Base-by-base conservation (phyloP, 2,888 invertebrate species). In the Tubulanus polymorphus region DNA sequence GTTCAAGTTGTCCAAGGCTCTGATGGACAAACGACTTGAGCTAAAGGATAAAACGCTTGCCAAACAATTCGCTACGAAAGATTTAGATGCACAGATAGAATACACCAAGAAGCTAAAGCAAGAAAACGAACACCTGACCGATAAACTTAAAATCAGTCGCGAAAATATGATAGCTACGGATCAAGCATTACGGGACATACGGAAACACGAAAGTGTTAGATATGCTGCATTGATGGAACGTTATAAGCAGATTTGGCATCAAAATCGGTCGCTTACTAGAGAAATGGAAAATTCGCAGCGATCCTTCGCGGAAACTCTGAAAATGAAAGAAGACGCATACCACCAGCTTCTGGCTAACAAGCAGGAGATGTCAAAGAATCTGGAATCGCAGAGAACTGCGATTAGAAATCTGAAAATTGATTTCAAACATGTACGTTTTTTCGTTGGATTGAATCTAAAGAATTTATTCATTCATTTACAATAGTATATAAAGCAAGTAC, bases 11-110 rank as follows among this genome's bases (percentile, higher is more conserved):
- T 52, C 55, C 1, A 55, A 58, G 47, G 49, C 58, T 8, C 55
- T 58, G 25, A 37, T 53, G 50, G 56, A 58, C 30, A 58, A 55
- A 28, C 32, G 58, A 15, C 46, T 56, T 15, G 58, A 58, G 29
- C 29, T 56, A 18, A 58, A 58, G 41, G 55, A 58, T 26, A 56
- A 56, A 23, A 30, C 37, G 3, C 20, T 53, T 18, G 51, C 58
- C 18, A 51, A 37, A 25, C 47, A 15, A 2, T 55, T 52, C 25
- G 54, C 55, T 2, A 20, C n/a, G 30, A 58, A 35, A 45, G 58
- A 58, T 27, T 28, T 58, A 20, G 55, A 53, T 49, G 58, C 56
- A 18, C n/a, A n/a, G n/a, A n/a, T n/a, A n/a, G n/a, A n/a, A n/a
- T n/a, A n/a, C n/a, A n/a, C n/a, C n/a, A n/a, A n/a, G n/a, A n/a